Base-by-base conservation (phyloP, 92 coral and sea anemone genomes). In the Zoanthus sociatus region DNA sequence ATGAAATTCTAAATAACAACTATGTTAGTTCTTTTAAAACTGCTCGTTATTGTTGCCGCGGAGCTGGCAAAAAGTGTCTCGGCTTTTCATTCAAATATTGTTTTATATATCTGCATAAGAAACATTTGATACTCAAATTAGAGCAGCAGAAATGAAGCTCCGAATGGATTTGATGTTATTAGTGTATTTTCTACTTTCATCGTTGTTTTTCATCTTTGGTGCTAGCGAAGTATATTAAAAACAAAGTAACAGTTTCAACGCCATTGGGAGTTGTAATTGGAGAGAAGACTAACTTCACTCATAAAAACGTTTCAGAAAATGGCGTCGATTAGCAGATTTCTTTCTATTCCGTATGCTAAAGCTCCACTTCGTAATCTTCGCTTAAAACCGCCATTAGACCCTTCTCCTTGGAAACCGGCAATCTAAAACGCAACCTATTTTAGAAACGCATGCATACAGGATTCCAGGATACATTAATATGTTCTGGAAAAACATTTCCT, bases 311-410 rank as follows among this genome's bases (percentile, higher is more conserved):
- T 21, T 47, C 47, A 32, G 32, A 8, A 47, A 88, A 72, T 78
- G 89, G 91, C 85, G 63, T 53, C 86, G 15, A 89, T 94, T 12
- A 84, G 82, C 76, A 93, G 88, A 78, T 94, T 93, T 73, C 98
- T 94, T 53, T 96, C 96, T 13, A 78, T 94, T 69, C 98, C 96
- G 18, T 94, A 83, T 31, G 98, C 98, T 18, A 75, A 92, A 54
- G 93, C 94, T 20, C 98, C 98, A 33, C 30, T 83, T 17, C 90
- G 87, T 6, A 90, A 93, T 15, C 88, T 94, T 48, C 93, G 98
- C 3, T 94, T 94, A 63, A 85, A 85, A 71, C 94, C 94, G 21
- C 98, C 98, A 7, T 31, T 37, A 26, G 81, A 74, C 50, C 87
- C 84, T 7, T 5, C 86, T 15, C 67, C 89, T 68, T 94, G 98